phyloP scores from a whole-genome alignment of 2,113 vertebrate genomes.

The Lophura nycthemera region DNA sequence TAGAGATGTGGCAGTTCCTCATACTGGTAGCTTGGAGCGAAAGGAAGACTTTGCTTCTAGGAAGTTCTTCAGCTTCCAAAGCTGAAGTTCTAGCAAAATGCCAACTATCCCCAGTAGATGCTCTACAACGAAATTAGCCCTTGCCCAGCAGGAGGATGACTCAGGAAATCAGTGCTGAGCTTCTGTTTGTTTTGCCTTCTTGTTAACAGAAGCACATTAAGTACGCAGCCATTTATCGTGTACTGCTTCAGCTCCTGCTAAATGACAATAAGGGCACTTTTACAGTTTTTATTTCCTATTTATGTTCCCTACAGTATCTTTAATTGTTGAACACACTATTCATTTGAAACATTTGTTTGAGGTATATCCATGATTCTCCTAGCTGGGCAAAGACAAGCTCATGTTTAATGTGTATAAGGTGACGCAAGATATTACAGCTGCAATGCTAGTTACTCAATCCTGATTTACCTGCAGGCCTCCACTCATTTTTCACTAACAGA shows the following conservation, averaged over 20 bases:
- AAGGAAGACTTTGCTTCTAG: neutral
- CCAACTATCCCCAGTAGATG: neutral
- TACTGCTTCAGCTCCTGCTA: neutral
- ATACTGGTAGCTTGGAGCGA: neutral
- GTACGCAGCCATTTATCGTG: neutral
- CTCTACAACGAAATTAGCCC: neutral
- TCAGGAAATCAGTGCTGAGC: neutral
- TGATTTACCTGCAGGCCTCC: neutral
- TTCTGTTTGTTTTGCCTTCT: neutral
- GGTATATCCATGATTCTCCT: neutral
- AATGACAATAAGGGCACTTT: neutral
- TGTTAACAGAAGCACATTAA: neutral
- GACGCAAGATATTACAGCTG: neutral
- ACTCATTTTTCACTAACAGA: neutral
- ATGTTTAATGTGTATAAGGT: neutral
- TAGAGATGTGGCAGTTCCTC: neutral
- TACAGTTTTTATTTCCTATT: neutral
- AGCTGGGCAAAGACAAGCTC: neutral
- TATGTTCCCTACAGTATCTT: neutral
- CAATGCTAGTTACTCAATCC: neutral
- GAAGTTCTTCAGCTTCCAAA: neutral
- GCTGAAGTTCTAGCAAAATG: neutral
- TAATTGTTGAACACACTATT: neutral
- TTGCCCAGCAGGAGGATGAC: neutral
- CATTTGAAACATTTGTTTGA: constrained; percentile 18